A percentile compares a stretch with the other conserved stretches of the same genome.
Conservation (phyloP, 2,113 vertebrate genomes). For the Grantiella picta region DNA sequence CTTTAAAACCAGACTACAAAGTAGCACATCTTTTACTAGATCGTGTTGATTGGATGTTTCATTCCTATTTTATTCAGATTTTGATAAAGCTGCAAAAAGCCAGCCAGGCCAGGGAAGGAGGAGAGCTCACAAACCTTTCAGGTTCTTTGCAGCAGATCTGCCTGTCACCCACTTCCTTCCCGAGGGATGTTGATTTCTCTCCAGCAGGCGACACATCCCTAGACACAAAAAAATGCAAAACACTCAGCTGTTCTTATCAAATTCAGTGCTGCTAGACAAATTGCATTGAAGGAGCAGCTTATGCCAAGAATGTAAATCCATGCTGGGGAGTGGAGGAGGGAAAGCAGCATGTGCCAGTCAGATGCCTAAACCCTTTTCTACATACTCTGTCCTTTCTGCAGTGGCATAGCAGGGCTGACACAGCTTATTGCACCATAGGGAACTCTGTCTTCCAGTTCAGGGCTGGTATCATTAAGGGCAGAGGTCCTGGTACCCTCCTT, state of each 20-base stretch:
- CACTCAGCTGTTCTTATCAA: slow-evolving; percentile 9
- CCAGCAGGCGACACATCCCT: background rate
- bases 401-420: fast-evolving
- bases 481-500: background rate
- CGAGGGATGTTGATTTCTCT: background rate
- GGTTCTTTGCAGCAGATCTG: background rate
- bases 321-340: background rate
- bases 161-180: background rate
- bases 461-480: background rate
- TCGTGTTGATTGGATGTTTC: background rate
- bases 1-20: background rate
- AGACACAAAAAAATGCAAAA: background rate
- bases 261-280: background rate
- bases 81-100: background rate
- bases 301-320: slow-evolving; percentile 30
- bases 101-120: background rate
- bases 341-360: slow-evolving; percentile 8
- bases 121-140: background rate
- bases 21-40: background rate
- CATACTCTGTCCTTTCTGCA: background rate
- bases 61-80: background rate
- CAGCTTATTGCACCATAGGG: background rate
- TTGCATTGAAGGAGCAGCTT: background rate
- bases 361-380: background rate
- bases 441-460: background rate